phyloP scores from a whole-genome alignment of 2,797 vertebrate genomes.

The Syncerus caffer region DNA sequence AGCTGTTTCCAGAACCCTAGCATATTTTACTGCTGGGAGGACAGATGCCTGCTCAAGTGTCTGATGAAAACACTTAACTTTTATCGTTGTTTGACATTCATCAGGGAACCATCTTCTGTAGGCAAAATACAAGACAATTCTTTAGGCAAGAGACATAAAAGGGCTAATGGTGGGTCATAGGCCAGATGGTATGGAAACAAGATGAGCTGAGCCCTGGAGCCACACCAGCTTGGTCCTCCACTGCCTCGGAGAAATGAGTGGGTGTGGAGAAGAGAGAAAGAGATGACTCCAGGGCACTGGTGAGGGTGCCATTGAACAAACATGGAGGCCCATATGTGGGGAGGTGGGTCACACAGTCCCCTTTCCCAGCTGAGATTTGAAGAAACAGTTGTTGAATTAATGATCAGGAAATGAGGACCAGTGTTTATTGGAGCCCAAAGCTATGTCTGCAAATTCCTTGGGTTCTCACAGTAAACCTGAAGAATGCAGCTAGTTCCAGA shows the following conservation, averaged over 20 bases:
- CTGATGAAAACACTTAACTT: conserved; percentile 75
- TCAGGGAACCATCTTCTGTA: conserved; percentile 73
- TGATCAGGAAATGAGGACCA: not conserved
- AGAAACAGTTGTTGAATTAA: not conserved
- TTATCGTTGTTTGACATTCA: conserved; percentile 78
- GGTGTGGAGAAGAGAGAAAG: not conserved
- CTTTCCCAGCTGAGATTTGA: not conserved
- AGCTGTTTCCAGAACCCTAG: conserved; percentile 62
- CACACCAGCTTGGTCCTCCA: not conserved
- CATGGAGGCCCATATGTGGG: not conserved
- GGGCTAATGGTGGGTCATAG: conserved; percentile 72
- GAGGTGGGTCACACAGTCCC: not conserved
- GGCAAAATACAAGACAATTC: conserved; percentile 71
- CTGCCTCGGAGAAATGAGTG: conserved; percentile 19
- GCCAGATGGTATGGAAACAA: conserved; percentile 70
- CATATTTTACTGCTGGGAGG: conserved; percentile 75
- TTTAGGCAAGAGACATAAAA: conserved; percentile 69
- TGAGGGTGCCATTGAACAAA: not conserved
- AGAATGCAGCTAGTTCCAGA: not conserved
- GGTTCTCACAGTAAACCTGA: not conserved
- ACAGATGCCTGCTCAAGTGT: conserved; percentile 77
- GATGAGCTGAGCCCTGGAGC: conserved; percentile 47
- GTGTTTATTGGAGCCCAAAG: not conserved
- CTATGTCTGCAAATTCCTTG: not conserved
- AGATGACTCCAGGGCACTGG: not conserved